Evolutionary conservation across 2,888 invertebrate genomes (phyloP), one percentile per base, ranked within the genome.

Genomic region (Brachypterus glaber): DNA sequence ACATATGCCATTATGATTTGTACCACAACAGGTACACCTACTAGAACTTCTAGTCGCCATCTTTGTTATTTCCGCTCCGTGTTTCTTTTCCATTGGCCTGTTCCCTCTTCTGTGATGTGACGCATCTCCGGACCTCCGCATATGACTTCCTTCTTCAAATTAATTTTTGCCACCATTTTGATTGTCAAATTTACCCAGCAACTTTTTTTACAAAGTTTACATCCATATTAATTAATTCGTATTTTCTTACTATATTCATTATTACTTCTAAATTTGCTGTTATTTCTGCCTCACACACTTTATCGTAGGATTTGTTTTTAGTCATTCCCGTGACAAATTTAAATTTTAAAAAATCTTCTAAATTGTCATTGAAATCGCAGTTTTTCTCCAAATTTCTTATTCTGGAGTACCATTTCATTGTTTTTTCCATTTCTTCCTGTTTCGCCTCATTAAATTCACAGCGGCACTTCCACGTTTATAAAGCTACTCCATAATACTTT

Each of bases 301-400:
- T 29, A 11, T 29, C 29, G 4, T 7, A 4, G 4, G 12, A n/a
- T 29, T 29, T 29, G 5, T 13, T 13, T 11, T 11, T 5, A 5
- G 11, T n/a, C 29, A 29, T 29, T 7, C 29, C 12, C 12, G 29
- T 7, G 5, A 29, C 29, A 11, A 29, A 29, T 29, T 29, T 29
- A 4, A 11, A 5, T n/a, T 7, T 29, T 5, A 29, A 13, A n/a
- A 29, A 7, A 11, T 7, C 9, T 29, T 29, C 29, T 29, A 29
- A 11, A 29, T 29, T 13, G 12, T 7, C 12, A 5, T 5, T 13
- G 12, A 7, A 29, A 11, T 29, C 12, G n/a, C 29, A 29, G 4
- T 29, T 4, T 29, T 5, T 11, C 12, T n/a, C 29, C n/a, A 29
- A 29, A 7, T 7, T n/a, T 4, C n/a, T 4, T 4, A 29, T 13